Evolutionary conservation across 1,140 invertebrate genomes (phyloP).

Genomic region (Drosophila funebris): DNA sequence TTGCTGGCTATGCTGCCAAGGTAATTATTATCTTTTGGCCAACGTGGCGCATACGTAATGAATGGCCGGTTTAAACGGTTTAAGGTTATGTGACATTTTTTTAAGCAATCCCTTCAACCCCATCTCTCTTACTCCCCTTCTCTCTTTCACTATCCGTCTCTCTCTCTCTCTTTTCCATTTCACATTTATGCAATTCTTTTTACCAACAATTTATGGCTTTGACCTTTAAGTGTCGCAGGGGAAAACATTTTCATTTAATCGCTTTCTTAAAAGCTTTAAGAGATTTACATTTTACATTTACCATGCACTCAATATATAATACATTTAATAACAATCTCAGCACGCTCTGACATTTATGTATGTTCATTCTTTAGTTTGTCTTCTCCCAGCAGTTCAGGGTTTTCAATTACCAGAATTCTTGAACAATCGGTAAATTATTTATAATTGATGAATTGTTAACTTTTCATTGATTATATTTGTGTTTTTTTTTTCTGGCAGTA

Average conservation of each 20-base stretch:
- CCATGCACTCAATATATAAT: not conserved
- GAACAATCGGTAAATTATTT: too few relatives aligned
- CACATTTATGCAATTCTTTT: conserved; percentile 33
- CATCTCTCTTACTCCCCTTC: conserved; percentile 4
- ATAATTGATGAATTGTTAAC: not conserved
- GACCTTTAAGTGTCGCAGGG: conserved; percentile 27
- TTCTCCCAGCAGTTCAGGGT: too few relatives aligned
- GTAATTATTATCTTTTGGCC: conserved; percentile 70
- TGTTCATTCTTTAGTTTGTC: too few relatives aligned
- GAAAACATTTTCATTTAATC: conserved; percentile 26
- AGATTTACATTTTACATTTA: not conserved
- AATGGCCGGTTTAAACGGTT: conserved; percentile 58
- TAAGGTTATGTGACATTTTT: conserved; percentile 57
- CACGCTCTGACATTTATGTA: not conserved
- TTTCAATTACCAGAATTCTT: too few relatives aligned
- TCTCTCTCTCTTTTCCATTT: conserved; percentile 15
- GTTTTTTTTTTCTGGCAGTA: not conserved
- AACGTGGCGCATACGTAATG: conserved; percentile 59
- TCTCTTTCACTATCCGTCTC: not conserved
- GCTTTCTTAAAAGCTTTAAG: not conserved
- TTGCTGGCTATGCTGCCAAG: conserved; percentile 28
- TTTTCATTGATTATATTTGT: not conserved
- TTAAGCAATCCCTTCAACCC: not conserved
- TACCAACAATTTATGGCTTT: conserved; percentile 39
- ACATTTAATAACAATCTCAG: not conserved